A percentile compares a stretch with the other conserved stretches of the same genome.
phyloP scores from a whole-genome alignment of 2,888 invertebrate genomes.

The Platycnemis pennipes region DNA sequence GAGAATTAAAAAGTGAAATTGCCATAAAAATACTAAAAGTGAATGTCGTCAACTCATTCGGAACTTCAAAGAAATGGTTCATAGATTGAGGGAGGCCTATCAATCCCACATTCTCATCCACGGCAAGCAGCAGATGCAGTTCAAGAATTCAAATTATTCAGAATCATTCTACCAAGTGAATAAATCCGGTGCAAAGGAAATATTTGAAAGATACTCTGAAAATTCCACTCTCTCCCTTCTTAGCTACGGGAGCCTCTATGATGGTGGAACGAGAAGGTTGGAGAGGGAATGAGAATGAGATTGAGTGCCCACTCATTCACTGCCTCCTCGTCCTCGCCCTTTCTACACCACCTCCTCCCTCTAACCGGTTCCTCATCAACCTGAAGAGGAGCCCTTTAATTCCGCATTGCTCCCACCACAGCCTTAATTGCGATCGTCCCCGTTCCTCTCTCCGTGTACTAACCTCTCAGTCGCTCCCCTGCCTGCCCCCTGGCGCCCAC shows the following conservation, averaged over 20 bases:
- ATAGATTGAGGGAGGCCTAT: too few species aligned
- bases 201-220: too few species aligned
- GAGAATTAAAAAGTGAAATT: too few species aligned
- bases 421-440: not conserved
- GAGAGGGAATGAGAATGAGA: not conserved
- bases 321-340: not conserved
- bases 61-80: too few species aligned
- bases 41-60: too few species aligned
- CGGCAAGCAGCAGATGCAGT: too few species aligned
- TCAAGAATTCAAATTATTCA: too few species aligned
- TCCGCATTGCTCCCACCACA: not conserved
- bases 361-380: not conserved
- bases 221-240: too few species aligned
- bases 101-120: too few species aligned
- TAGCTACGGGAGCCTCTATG: not conserved
- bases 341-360: not conserved
- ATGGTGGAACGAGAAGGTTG: not conserved
- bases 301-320: not conserved
- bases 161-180: too few species aligned
- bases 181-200: too few species aligned
- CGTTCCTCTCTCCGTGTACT: not conserved
- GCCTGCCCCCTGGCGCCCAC: not conserved
- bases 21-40: too few species aligned
- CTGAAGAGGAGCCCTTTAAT: slow-evolving; percentile 32
- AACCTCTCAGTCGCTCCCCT: not conserved